These are phyloP conservation scores for Mycalesis mineus DNA, from an alignment of 2,888 invertebrate species.

Conservation along the genomic window DNA sequence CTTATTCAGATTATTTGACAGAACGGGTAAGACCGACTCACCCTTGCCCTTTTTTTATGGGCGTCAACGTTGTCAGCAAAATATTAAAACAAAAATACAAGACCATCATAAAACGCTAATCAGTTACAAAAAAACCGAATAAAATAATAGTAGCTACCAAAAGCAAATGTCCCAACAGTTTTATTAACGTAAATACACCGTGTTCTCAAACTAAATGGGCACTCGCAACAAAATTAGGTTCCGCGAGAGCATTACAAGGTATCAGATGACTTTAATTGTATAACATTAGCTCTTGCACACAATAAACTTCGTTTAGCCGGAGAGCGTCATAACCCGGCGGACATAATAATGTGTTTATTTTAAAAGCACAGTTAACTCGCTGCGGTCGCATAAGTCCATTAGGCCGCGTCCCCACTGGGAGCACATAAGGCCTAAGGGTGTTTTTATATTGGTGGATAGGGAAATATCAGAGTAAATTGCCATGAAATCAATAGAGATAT, in stretches of 20 bases:
- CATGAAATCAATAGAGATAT: no score
- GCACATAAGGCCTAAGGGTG: background rate
- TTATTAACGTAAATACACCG: background rate
- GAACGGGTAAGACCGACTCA: no score
- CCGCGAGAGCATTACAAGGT: constrained; percentile 31
- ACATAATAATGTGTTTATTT: constrained; percentile 65
- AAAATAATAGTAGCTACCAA: no score
- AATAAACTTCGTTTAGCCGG: constrained; percentile 37
- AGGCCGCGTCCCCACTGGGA: constrained; percentile 4
- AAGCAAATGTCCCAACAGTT: background rate
- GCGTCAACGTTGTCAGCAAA: no score
- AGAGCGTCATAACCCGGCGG: constrained; percentile 16
- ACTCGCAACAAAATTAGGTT: constrained; percentile 8
- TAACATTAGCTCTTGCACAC: constrained; percentile 39
- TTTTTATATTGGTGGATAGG: no score
- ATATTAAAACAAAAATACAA: no score
- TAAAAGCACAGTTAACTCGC: constrained; percentile 61
- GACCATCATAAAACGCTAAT: no score
- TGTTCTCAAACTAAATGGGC: background rate
- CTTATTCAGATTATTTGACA: no score
- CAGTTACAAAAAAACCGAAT: no score
- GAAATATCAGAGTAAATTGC: no score
- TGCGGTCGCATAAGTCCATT: constrained; percentile 10
- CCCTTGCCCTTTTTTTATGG: no score
- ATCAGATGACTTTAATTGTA: constrained; percentile 43